phyloP scores from a whole-genome alignment of 2,888 invertebrate genomes.

The Caenorhabditis sp. region DNA sequence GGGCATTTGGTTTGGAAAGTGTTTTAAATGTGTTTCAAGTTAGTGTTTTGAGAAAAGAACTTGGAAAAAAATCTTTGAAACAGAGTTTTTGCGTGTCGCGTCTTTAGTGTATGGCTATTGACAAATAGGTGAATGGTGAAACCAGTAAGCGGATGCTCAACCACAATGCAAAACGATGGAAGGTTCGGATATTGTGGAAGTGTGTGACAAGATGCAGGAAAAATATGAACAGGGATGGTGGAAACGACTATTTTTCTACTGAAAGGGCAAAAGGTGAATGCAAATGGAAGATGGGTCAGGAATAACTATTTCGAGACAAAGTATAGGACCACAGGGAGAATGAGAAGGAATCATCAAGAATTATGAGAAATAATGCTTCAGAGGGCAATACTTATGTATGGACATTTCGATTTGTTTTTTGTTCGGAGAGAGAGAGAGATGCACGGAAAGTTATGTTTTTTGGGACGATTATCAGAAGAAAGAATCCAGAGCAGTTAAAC shows the following conservation, averaged over 20 bases:
- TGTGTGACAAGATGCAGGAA: constrained; percentile 35
- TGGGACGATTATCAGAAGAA: neutral
- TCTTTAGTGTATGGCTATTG: constrained; percentile 26
- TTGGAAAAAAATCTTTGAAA: neutral
- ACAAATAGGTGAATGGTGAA: constrained; percentile 7
- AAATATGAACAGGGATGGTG: constrained; percentile 30
- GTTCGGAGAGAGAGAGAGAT: constrained; percentile 47
- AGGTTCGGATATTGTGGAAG: constrained; percentile 22
- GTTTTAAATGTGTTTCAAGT: no score
- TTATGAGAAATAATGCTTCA: neutral
- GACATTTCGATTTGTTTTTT: constrained; percentile 8
- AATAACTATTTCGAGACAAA: no score
- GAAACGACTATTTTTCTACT: neutral
- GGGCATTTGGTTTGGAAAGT: neutral
- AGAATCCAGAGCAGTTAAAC: constrained; percentile 6
- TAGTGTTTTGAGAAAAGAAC: no score
- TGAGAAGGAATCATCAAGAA: neutral
- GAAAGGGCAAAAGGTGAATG: neutral
- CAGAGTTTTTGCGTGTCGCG: neutral
- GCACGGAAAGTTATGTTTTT: neutral
- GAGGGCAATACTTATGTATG: neutral
- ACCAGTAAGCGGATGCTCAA: constrained; percentile 57
- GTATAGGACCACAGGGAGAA: neutral
- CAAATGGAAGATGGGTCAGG: no score
- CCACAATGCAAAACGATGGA: constrained; percentile 45